A percentile compares a stretch with the other conserved stretches of the same genome.
phyloP scores from a whole-genome alignment of 2,888 invertebrate species.

The Drymonia ruficornis region DNA sequence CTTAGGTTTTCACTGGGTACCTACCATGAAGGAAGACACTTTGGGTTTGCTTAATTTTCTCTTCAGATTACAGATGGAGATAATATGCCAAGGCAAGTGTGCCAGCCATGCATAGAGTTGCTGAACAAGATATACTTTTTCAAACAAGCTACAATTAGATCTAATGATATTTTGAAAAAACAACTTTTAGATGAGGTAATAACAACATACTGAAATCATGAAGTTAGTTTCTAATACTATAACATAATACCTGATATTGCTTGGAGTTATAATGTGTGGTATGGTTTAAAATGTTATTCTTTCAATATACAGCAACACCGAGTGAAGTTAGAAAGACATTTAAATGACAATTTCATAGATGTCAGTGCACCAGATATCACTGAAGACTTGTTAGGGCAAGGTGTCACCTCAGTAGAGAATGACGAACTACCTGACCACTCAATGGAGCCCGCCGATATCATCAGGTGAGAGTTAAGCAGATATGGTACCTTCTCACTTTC shows the following conservation, averaged over 20 bases:
- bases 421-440: conserved; percentile 15
- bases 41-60: no score
- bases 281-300: not conserved
- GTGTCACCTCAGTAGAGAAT: conserved; percentile 7
- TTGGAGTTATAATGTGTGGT: not conserved
- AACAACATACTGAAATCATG: not conserved
- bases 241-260: no score
- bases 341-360: conserved; percentile 45
- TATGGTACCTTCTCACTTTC: no score
- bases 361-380: conserved; percentile 46
- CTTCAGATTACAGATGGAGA: conserved; percentile 69
- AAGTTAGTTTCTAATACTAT: no score
- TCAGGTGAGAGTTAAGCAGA: conserved; percentile 23
- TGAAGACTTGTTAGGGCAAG: conserved; percentile 32
- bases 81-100: conserved; percentile 70
- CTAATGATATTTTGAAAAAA: conserved; percentile 70
- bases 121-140: conserved; percentile 74
- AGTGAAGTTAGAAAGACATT: conserved; percentile 45
- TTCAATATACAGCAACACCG: conserved; percentile 13
- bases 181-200: conserved; percentile 57
- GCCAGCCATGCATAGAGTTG: conserved; percentile 71
- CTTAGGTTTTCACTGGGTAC: no score
- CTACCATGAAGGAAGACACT: no score
- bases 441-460: conserved; percentile 37
- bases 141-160: conserved; percentile 73